Evolutionary conservation across 1,140 invertebrate species (phyloP), one percentile per base, ranked within the genome.

Genomic region (Agraylea sexmaculata): DNA sequence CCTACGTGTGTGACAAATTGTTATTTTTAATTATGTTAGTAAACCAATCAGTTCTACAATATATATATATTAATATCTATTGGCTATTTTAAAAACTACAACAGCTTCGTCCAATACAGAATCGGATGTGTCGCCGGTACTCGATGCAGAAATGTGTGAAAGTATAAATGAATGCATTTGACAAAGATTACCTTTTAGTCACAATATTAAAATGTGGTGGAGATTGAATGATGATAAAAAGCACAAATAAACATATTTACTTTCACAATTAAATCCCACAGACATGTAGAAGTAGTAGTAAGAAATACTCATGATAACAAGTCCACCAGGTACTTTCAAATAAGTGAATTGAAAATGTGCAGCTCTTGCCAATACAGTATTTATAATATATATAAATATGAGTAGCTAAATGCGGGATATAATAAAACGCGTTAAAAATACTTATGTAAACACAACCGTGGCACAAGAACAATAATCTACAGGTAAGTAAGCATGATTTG

Each of bases 401-500:
- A 42, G 45, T 44, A 49, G 36, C 36, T 48, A 47, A 43, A 49
- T 50, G 45, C 44, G 32, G 42, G 42, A 50, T 33, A 25, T 7
- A 12, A 25, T 8, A 8, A 12, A 50, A 50, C 45, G 43, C 47
- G 41, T 40, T 38, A 44, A 47, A 42, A 47, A 43, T 47, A 50
- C 47, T 49, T 43, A 38, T 42, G 40, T 45, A 39, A 50, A 50
- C 42, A 50, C 44, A 46, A 50, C 45, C 45, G 38, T 43, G 48
- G 45, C 38, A 46, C 44, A 45, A 45, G 38, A 37, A 45, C 44
- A 46, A 50, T 49, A 49, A n/a, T 49, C 48, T 50, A 50, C 44
- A 50, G 48, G 48, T 50, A 50, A 50, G 48, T 46, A 49, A 64
- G 62, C 55, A 68, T 66, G 64, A 64, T 59, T 64, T 57, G 64